Conservation (phyloP, 2,113 vertebrate species). For the Synodontis membranacea region DNA sequence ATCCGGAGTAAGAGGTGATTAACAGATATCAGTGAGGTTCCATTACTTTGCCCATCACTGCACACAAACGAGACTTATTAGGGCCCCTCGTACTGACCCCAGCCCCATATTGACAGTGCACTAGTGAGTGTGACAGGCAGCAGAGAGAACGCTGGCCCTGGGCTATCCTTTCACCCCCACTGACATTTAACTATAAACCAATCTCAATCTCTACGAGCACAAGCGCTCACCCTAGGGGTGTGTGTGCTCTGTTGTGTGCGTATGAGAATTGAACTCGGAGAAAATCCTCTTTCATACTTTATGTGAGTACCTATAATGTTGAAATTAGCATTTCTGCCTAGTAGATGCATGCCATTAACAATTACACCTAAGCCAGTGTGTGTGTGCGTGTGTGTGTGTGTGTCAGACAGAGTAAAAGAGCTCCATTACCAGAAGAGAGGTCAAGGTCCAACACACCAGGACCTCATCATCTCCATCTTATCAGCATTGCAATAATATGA, state of each 20-base stretch:
- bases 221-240: conserved; percentile 60
- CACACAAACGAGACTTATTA: conserved; percentile 31
- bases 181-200: conserved; percentile 82
- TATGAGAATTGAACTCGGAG: conserved; percentile 11
- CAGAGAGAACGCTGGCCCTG: conserved; percentile 61
- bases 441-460: conserved; percentile 68
- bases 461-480: conserved; percentile 79
- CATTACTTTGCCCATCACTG: background rate
- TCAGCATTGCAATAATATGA: conserved; percentile 82
- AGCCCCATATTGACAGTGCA: conserved; percentile 51
- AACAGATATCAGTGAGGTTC: conserved; percentile 30
- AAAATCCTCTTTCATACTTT: conserved; percentile 10
- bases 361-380: conserved; percentile 26
- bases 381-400: conserved; percentile 36
- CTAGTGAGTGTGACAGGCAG: conserved; percentile 54
- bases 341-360: conserved; percentile 15
- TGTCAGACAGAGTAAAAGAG: conserved; percentile 31
- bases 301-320: conserved; percentile 22
- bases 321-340: conserved; percentile 32
- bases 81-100: conserved; percentile 44
- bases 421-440: conserved; percentile 54
- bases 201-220: conserved; percentile 74
- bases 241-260: conserved; percentile 29
- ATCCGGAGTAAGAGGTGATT: conserved; percentile 30
- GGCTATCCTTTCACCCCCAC: conserved; percentile 75